Conservation (phyloP, 2,888 invertebrate genomes). For the Monochamus alternatus region DNA sequence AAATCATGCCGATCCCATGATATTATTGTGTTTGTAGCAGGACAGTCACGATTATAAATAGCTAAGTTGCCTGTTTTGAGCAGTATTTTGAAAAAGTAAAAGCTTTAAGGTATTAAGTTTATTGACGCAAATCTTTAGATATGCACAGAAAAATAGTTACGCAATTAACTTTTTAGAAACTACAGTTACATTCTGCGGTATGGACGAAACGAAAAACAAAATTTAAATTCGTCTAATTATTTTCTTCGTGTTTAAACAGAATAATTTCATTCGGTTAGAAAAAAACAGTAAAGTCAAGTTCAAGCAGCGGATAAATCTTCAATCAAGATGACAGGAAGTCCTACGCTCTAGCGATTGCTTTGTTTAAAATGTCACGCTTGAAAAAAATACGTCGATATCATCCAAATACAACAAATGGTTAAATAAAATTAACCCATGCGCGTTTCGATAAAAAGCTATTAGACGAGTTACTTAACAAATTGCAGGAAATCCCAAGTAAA, state of each 20-base stretch:
- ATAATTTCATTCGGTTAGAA: slow-evolving; percentile 33
- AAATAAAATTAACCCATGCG: slow-evolving; percentile 37
- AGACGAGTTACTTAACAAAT: slow-evolving; percentile 33
- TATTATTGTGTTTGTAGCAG: too few species aligned
- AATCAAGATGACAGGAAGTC: slow-evolving; percentile 59
- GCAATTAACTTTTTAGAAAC: slow-evolving; percentile 15
- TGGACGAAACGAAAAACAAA: slow-evolving; percentile 21
- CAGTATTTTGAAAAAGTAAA: too few species aligned
- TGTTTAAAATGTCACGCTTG: slow-evolving; percentile 47
- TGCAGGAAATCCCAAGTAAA: slow-evolving; percentile 32
- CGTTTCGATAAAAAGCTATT: slow-evolving; percentile 26
- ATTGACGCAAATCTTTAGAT: neutral
- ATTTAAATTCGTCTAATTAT: slow-evolving; percentile 34
- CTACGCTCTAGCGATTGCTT: slow-evolving; percentile 57
- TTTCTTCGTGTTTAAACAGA: slow-evolving; percentile 24
- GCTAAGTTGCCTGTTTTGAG: too few species aligned
- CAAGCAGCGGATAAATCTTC: slow-evolving; percentile 56
- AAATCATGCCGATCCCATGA: too few species aligned
- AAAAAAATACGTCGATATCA: slow-evolving; percentile 38
- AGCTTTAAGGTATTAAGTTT: too few species aligned
- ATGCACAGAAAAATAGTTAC: neutral
- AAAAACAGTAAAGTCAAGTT: slow-evolving; percentile 41
- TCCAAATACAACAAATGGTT: slow-evolving; percentile 36
- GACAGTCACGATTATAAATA: too few species aligned
- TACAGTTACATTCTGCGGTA: slow-evolving; percentile 19